Evolutionary conservation across 1,140 invertebrate species (phyloP), one percentile per base, ranked within the genome.

Genomic region (Homarus americanus): DNA sequence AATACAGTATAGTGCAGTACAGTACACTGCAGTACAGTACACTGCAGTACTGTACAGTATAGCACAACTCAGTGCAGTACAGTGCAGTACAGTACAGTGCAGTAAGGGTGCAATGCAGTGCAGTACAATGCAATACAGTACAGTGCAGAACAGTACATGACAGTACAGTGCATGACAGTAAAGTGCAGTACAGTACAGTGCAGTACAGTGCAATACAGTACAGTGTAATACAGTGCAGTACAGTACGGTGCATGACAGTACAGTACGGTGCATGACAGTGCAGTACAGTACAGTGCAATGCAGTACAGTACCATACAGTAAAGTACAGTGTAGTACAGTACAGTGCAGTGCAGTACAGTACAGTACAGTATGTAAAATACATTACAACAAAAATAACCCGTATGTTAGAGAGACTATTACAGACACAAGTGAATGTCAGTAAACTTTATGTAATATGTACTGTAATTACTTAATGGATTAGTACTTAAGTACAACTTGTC

Each of bases 121-220:
- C 86, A 92, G 92, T 91, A 92, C 73, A 92, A 79, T 92, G 86
- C 86, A 91, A 92, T 92, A 92, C 76, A 93, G 87, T 76, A 76
- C 75, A 36, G 12, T 58, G 24, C 12, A 58, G 10, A 20, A 20
- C 10, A 58, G 10, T 58, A 58, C 1, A 20, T 2, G 15, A 58
- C 10, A 3, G 53, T 58, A 58, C 0, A 20, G 10, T 58, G 24
- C 24, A n/a, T n/a, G n/a, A 58, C 53, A 4, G 12, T 58, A 58
- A 12, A 58, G 5, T 58, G 17, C 53, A 58, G 53, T 58, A 58
- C 53, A 58, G 1, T 4, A 58, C 1, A 58, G 17, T 58, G 17
- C 17, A 58, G 10, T 58, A 58, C 53, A 58, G 53, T 17, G 0
- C 53, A 58, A 20, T 58, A 58, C 53, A 4, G 53, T 58, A 58